These are phyloP conservation scores for Sebastes hubbsi DNA, from an alignment of 2,797 vertebrate genomes.

Conservation along the genomic window DNA sequence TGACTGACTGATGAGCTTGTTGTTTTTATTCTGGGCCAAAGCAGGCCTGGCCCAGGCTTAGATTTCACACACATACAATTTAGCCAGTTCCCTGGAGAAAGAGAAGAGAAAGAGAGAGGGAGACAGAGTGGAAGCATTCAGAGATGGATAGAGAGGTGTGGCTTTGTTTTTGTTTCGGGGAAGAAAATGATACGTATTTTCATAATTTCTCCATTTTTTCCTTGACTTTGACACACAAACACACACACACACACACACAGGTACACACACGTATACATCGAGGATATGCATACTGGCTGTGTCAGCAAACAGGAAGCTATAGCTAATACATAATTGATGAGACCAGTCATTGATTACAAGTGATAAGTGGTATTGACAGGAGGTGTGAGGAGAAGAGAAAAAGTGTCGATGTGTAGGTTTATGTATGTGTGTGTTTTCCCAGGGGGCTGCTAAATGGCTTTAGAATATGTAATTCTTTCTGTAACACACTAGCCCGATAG, in stretches of 20 bases:
- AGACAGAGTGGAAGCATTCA: not conserved
- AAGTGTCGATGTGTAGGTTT: conserved; percentile 60
- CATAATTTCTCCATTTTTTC: conserved; percentile 4
- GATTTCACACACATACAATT: conserved; percentile 56
- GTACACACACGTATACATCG: not conserved
- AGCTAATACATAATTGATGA: conserved; percentile 74
- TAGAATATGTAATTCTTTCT: conserved; percentile 36
- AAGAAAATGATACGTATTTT: conserved; percentile 7
- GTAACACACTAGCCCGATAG: conserved; percentile 33
- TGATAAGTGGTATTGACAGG: conserved; percentile 78
- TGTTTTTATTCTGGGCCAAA: conserved; percentile 41
- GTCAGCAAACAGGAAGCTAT: conserved; percentile 72
- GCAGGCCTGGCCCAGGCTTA: conserved; percentile 41
- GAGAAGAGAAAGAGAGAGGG: not conserved
- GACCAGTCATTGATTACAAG: conserved; percentile 68
- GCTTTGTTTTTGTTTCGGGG: conserved; percentile 1
- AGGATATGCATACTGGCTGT: conserved; percentile 23
- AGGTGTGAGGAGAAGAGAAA: conserved; percentile 61
- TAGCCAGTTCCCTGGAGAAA: conserved; percentile 25
- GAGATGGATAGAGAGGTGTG: conserved; percentile 2
- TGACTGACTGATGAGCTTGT: conserved; percentile 59
- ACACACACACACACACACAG: not conserved
- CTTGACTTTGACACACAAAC: not conserved
- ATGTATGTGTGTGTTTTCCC: conserved; percentile 46
- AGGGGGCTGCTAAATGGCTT: conserved; percentile 34